phyloP scores from a whole-genome alignment of 2,797 vertebrate species.

The Yasuhikotakia modesta region DNA sequence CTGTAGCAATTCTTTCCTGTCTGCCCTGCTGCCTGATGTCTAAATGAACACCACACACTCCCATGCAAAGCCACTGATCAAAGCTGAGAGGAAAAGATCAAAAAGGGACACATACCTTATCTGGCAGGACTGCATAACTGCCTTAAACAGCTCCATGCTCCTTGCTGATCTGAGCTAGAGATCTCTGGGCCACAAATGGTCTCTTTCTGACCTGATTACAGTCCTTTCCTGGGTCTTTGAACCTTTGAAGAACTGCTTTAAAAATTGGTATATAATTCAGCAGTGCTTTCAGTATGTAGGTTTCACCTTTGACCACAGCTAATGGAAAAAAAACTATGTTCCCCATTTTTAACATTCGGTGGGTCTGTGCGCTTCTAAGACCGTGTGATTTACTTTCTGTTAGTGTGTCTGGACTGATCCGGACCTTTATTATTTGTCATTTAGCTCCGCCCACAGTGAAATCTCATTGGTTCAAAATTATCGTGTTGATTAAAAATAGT shows the following conservation, averaged over 20 bases:
- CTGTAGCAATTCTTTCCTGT: constrained; percentile 18
- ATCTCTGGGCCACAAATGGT: constrained; percentile 41
- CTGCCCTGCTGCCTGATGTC: constrained; percentile 53
- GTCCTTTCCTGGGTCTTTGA: constrained; percentile 44
- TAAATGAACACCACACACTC: constrained; percentile 56
- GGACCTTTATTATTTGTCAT: constrained; percentile 8
- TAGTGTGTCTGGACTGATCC: constrained; percentile 33
- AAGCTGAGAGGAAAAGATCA: constrained; percentile 59
- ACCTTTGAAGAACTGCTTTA: constrained; percentile 55
- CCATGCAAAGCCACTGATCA: constrained; percentile 58
- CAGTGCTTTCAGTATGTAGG: neutral
- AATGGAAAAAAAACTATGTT: constrained; percentile 32
- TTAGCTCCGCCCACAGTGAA: neutral
- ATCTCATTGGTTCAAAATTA: neutral
- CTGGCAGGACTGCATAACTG: constrained; percentile 57
- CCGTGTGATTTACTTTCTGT: constrained; percentile 38
- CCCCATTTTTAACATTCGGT: constrained; percentile 42
- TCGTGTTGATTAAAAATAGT: too few relatives aligned
- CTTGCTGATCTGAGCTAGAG: constrained; percentile 57
- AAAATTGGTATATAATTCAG: constrained; percentile 36
- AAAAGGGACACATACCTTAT: constrained; percentile 59
- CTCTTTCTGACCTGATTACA: constrained; percentile 58
- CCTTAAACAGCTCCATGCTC: constrained; percentile 58
- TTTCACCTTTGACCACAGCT: constrained; percentile 48
- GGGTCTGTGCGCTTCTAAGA: neutral